These are phyloP conservation scores for Encarsia formosa DNA, from an alignment of 2,888 invertebrate species.

Conservation along the genomic window DNA sequence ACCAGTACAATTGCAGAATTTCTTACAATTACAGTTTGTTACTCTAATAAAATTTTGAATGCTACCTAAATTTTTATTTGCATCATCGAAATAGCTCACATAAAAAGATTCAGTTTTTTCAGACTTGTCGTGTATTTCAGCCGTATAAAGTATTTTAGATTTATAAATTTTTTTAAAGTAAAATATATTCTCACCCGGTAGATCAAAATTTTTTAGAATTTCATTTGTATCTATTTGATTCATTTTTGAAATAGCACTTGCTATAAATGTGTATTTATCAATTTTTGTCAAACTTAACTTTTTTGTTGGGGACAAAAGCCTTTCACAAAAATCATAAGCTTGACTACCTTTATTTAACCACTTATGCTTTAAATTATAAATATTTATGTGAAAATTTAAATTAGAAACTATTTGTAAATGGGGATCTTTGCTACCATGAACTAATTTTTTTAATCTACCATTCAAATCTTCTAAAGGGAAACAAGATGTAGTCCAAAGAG, in stretches of 20 bases:
- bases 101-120: constrained; percentile 4
- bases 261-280: neutral
- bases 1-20: neutral
- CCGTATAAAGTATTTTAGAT: neutral
- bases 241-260: neutral
- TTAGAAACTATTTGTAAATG: constrained; percentile 12
- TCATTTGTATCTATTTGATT: neutral
- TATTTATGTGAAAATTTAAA: constrained; percentile 6
- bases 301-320: neutral
- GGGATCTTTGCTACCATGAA: constrained; percentile 12
- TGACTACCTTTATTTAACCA: neutral
- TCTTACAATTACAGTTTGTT: neutral
- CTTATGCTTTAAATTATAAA: neutral
- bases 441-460: constrained; percentile 10
- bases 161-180: constrained; percentile 6
- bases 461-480: constrained; percentile 20
- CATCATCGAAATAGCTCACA: neutral
- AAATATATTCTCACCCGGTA: neutral
- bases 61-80: neutral
- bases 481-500: constrained; percentile 15
- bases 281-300: constrained; percentile 6
- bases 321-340: constrained; percentile 1
- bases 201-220: neutral
- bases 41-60: neutral
- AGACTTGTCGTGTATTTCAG: neutral